Evolutionary conservation across 2,888 invertebrate genomes (phyloP).

Genomic region (Apodemia zela): DNA sequence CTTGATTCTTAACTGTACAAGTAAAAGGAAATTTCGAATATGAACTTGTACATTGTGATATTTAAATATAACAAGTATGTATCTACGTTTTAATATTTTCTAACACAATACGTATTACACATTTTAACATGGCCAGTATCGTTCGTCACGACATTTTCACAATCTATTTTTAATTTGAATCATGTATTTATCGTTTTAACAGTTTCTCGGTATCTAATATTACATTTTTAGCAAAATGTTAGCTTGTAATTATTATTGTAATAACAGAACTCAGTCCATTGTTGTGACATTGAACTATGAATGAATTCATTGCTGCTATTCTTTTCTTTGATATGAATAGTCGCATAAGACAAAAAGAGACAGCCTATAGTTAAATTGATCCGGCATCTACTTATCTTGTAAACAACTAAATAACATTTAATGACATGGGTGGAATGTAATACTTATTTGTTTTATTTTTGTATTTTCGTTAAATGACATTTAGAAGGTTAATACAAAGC

Average conservation of each 20-base stretch:
- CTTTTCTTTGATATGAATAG: slow-evolving; percentile 32
- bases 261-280: slow-evolving; percentile 40
- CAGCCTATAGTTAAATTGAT: slow-evolving; percentile 22
- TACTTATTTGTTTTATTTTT: neutral
- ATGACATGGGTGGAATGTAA: neutral
- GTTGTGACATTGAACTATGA: slow-evolving; percentile 56
- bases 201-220: neutral
- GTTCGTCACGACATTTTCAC: neutral
- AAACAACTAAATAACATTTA: slow-evolving; percentile 16
- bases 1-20: neutral
- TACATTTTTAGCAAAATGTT: neutral
- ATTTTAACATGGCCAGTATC: neutral
- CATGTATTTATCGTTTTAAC: neutral
- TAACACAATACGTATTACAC: neutral
- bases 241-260: slow-evolving; percentile 21
- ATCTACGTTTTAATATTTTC: neutral
- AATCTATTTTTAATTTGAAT: slow-evolving; percentile 3
- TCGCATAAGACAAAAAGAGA: slow-evolving; percentile 43
- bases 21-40: neutral
- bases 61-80: neutral
- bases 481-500: slow-evolving; percentile 1
- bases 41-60: neutral
- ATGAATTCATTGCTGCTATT: slow-evolving; percentile 47
- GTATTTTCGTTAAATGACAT: slow-evolving; percentile 1
- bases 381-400: slow-evolving; percentile 20